Evolutionary conservation across 2,888 invertebrate genomes (phyloP).

Genomic region (Synergus itoensis): DNA sequence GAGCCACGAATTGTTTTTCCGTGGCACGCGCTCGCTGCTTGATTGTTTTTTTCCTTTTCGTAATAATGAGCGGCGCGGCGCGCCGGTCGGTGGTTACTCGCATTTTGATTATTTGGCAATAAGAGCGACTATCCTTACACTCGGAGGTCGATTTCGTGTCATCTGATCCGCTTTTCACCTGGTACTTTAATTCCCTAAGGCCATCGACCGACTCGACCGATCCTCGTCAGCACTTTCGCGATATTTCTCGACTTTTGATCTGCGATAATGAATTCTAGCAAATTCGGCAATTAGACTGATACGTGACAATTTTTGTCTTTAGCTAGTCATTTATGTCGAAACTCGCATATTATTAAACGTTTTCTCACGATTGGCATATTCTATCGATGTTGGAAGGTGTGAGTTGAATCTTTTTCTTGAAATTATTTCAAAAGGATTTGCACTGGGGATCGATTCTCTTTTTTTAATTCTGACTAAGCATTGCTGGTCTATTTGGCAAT

Average conservation of each 20-base stretch:
- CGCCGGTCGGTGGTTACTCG: conserved; percentile 9
- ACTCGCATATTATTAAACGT: background rate
- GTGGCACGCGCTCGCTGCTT: conserved; percentile 44
- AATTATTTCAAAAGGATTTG: background rate
- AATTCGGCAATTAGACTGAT: conserved; percentile 17
- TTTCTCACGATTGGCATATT: conserved; percentile 6
- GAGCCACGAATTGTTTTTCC: conserved; percentile 52
- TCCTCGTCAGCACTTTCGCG: conserved; percentile 60
- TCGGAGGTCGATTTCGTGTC: conserved; percentile 24
- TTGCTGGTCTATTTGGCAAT: conserved; percentile 32
- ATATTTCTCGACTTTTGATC: conserved; percentile 15
- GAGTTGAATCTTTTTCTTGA: background rate
- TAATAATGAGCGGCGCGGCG: conserved; percentile 18
- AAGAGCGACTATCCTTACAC: background rate
- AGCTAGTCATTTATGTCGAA: conserved; percentile 15
- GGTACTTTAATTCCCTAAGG: conserved; percentile 46
- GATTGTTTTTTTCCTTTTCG: conserved; percentile 26
- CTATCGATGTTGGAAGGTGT: no score
- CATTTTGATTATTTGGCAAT: conserved; percentile 28
- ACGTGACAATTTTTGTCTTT: background rate
- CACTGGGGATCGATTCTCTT: background rate
- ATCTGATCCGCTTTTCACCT: conserved; percentile 21
- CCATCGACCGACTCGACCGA: conserved; percentile 58
- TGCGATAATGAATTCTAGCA: conserved; percentile 32
- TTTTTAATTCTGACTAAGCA: conserved; percentile 23